Evolutionary conservation across 2,113 vertebrate genomes (phyloP).

Genomic region (Atractosteus spatula): DNA sequence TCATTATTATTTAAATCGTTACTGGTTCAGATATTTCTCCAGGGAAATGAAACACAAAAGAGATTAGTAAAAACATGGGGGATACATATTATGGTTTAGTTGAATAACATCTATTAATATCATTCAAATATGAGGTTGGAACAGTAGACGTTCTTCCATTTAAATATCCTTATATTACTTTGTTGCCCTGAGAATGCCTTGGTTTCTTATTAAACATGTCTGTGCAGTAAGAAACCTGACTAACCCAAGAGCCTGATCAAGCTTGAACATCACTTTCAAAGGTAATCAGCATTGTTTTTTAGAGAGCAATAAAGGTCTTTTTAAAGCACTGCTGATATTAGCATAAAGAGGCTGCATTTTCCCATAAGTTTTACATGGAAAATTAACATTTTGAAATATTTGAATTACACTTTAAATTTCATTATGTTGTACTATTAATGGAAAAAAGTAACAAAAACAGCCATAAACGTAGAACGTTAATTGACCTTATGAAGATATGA

Average conservation of each 20-base stretch:
- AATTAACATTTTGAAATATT: too few species aligned
- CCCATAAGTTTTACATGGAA: too few species aligned
- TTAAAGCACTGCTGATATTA: background rate
- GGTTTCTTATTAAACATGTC: background rate
- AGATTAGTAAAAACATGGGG: background rate
- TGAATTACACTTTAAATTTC: too few species aligned
- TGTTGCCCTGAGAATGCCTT: background rate
- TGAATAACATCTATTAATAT: background rate
- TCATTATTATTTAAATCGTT: slow-evolving; percentile 24
- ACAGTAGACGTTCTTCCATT: background rate
- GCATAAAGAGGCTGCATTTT: background rate
- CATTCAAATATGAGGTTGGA: background rate
- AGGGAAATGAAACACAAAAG: slow-evolving; percentile 33
- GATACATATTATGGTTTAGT: background rate
- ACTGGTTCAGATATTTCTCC: slow-evolving; percentile 28
- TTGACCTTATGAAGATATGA: too few species aligned
- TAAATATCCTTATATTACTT: background rate
- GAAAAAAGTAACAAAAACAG: too few species aligned
- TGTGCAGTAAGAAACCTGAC: background rate
- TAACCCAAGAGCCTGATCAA: background rate
- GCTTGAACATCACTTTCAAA: slow-evolving; percentile 3
- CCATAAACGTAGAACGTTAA: too few species aligned
- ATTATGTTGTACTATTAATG: too few species aligned
- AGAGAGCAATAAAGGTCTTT: background rate
- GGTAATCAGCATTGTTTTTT: background rate